Conservation (phyloP, 2,888 invertebrate species). For the Synanthedon tipuliformis region DNA sequence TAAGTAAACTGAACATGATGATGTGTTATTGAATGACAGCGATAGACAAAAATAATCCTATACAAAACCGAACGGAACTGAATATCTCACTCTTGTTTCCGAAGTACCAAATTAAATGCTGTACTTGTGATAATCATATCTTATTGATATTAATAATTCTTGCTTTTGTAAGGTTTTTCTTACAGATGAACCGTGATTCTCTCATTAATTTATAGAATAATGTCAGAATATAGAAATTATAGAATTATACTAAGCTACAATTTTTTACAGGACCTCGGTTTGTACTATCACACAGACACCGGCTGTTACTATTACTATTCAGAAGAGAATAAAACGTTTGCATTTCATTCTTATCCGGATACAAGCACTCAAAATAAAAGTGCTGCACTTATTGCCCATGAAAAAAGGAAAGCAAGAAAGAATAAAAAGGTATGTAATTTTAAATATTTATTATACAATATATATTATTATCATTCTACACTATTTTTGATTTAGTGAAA, state of each 20-base stretch:
- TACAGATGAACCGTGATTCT: background rate
- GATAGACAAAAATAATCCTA: too few species aligned
- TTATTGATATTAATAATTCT: background rate
- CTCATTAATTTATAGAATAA: too few species aligned
- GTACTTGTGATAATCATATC: background rate
- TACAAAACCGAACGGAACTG: too few species aligned
- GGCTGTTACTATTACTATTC: constrained; percentile 88
- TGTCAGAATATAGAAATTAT: too few species aligned
- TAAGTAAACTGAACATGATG: too few species aligned
- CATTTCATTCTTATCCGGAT: constrained; percentile 83
- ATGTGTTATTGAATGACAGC: too few species aligned
- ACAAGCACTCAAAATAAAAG: constrained; percentile 33
- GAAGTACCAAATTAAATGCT: too few species aligned
- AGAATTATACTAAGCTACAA: too few species aligned
- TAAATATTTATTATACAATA: background rate
- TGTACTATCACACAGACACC: constrained; percentile 90
- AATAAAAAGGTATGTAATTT: constrained; percentile 34
- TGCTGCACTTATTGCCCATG: constrained; percentile 29
- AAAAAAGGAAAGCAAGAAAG: constrained; percentile 47
- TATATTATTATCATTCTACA: too few species aligned
- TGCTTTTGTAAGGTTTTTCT: background rate
- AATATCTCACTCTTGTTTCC: too few species aligned
- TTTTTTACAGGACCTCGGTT: constrained; percentile 76
- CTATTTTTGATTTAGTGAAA: too few species aligned
- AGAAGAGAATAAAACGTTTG: constrained; percentile 78